phyloP scores from a whole-genome alignment of 1,140 invertebrate genomes.

The Pristionchus pacificus region DNA sequence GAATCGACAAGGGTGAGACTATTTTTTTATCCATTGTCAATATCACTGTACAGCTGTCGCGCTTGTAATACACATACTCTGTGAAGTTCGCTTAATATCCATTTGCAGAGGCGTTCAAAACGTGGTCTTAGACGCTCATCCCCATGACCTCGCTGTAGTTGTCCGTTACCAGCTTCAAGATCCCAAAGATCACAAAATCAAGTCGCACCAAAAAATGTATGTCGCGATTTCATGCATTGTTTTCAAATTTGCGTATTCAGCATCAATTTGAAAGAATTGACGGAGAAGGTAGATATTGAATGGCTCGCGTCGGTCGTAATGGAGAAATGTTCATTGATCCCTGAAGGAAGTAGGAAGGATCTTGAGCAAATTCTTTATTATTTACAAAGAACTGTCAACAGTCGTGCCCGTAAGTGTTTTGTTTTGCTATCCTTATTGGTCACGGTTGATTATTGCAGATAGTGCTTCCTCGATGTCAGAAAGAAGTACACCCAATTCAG shows the following conservation, averaged over 20 bases:
- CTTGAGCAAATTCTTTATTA: constrained; percentile 87
- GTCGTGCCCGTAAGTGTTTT: too few relatives aligned
- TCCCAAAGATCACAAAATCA: background rate
- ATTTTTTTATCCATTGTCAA: too few relatives aligned
- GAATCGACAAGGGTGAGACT: background rate
- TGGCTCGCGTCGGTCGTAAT: constrained; percentile 79
- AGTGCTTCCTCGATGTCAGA: background rate
- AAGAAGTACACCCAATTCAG: constrained; percentile 11
- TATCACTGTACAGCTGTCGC: too few relatives aligned
- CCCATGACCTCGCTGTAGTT: constrained; percentile 13
- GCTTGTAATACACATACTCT: too few relatives aligned
- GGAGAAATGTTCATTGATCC: constrained; percentile 81
- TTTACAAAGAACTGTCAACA: constrained; percentile 75
- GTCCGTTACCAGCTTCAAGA: constrained; percentile 13
- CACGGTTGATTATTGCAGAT: background rate
- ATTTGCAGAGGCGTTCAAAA: constrained; percentile 8
- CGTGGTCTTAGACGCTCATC: constrained; percentile 13
- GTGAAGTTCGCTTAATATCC: too few relatives aligned
- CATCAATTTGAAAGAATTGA: constrained; percentile 79
- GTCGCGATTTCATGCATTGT: background rate
- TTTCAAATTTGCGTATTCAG: constrained; percentile 44
- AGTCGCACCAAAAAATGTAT: constrained; percentile 15
- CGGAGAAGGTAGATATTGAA: constrained; percentile 74
- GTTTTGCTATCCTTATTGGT: too few relatives aligned
- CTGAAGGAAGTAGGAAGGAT: constrained; percentile 75